These are phyloP conservation scores for Ophioninae sp. DNA, from an alignment of 2,888 invertebrate species.

Conservation along the genomic window DNA sequence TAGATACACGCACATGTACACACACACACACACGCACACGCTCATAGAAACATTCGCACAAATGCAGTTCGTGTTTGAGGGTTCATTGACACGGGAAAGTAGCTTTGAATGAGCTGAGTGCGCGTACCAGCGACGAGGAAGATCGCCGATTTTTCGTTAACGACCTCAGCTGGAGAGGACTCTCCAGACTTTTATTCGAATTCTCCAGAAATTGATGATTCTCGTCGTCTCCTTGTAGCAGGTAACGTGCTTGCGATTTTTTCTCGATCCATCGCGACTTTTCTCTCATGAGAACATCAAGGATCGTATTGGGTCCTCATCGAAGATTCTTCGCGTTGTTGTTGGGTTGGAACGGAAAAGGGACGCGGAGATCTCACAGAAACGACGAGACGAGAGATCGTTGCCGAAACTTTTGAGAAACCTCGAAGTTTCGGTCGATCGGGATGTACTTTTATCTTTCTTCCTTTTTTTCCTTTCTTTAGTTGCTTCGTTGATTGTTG, in stretches of 20 bases:
- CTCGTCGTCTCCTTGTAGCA: neutral
- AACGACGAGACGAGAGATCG: constrained; percentile 24
- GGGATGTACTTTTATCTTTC: neutral
- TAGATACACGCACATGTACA: neutral
- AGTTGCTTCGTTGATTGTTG: constrained; percentile 4
- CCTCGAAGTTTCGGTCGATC: constrained; percentile 18
- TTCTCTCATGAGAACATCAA: neutral
- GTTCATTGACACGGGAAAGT: neutral
- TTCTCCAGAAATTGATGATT: neutral
- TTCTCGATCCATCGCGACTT: neutral
- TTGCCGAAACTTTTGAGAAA: constrained; percentile 27
- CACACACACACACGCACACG: neutral
- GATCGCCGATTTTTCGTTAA: neutral
- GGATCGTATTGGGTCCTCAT: neutral
- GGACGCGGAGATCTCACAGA: constrained; percentile 1
- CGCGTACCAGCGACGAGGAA: neutral
- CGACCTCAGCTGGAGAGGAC: neutral
- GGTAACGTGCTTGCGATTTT: neutral
- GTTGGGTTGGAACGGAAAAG: neutral
- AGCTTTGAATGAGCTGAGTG: neutral
- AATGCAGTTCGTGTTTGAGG: neutral
- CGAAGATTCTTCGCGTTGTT: neutral
- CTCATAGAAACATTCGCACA: neutral
- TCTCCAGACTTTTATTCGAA: neutral
- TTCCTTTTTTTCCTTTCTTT: constrained; percentile 6